Conservation (phyloP, 1,140 invertebrate species). For the Proales similis region DNA sequence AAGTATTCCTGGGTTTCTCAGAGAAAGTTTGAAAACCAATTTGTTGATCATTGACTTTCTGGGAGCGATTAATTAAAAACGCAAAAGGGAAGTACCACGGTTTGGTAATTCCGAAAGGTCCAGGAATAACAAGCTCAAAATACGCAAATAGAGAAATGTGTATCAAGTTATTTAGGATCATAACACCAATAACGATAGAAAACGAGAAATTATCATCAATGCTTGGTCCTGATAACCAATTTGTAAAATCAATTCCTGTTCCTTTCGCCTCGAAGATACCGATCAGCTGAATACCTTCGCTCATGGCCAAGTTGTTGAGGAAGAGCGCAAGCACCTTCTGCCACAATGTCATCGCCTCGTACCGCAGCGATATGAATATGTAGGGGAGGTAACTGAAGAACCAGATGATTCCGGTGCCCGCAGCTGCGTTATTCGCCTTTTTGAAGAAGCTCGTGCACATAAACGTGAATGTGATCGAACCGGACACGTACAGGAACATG, state of each 20-base stretch:
- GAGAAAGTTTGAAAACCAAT: too few species aligned
- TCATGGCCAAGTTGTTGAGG: constrained; percentile 47
- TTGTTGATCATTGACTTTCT: not conserved
- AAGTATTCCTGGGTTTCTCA: too few species aligned
- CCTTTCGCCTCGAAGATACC: constrained; percentile 53
- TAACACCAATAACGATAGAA: constrained; percentile 5
- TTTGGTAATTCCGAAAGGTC: constrained; percentile 19
- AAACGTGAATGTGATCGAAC: constrained; percentile 35
- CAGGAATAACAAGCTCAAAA: constrained; percentile 26
- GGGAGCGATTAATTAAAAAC: not conserved
- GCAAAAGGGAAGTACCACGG: constrained; percentile 27
- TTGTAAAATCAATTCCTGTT: constrained; percentile 34
- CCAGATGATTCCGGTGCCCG: constrained; percentile 47
- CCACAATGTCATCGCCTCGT: constrained; percentile 48
- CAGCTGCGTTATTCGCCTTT: constrained; percentile 52
- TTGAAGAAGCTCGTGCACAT: constrained; percentile 53
- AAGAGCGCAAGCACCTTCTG: constrained; percentile 43
- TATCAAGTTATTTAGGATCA: constrained; percentile 14
- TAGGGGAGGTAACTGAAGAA: constrained; percentile 49
- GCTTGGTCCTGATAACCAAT: constrained; percentile 21
- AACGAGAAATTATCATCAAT: constrained; percentile 18
- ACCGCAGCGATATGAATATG: constrained; percentile 60
- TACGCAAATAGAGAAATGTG: constrained; percentile 9
- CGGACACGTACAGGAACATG: constrained; percentile 15
- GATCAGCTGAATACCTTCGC: constrained; percentile 48